These are phyloP conservation scores for Metacarcinus magister DNA, from an alignment of 2,888 invertebrate species.

Conservation along the genomic window DNA sequence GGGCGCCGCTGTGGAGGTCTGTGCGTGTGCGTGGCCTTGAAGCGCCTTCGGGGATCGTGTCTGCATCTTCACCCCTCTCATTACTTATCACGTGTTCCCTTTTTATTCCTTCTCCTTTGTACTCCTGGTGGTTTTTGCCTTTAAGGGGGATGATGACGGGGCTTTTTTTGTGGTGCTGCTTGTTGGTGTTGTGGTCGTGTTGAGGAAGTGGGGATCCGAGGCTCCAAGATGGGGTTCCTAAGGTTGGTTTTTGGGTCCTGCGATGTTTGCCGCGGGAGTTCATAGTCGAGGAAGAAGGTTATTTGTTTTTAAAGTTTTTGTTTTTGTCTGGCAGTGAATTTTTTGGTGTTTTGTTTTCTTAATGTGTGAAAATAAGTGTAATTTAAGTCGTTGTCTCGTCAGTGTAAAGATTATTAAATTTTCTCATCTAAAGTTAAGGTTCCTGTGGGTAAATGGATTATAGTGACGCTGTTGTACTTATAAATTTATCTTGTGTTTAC, in stretches of 20 bases:
- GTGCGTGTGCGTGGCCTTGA: not conserved
- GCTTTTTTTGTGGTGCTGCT: not conserved
- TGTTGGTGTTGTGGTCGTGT: constrained; percentile 27
- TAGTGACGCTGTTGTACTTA: not conserved
- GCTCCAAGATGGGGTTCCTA: not conserved
- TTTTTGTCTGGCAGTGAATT: not conserved
- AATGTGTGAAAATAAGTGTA: constrained; percentile 32
- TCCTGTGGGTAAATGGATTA: not conserved
- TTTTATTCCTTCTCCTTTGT: constrained; percentile 46
- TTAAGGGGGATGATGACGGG: not conserved
- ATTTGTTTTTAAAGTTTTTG: not conserved
- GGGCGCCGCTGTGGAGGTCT: constrained; percentile 6
- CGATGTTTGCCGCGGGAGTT: not conserved
- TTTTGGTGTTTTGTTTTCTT: not conserved
- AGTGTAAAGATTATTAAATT: not conserved
- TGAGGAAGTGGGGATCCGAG: not conserved
- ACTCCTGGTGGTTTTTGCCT: constrained; percentile 36
- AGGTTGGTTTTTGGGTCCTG: not conserved
- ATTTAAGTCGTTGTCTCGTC: not conserved
- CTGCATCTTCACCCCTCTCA: constrained; percentile 6
- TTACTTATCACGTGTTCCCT: constrained; percentile 32
- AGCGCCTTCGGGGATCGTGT: constrained; percentile 15
- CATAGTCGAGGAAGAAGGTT: not conserved
- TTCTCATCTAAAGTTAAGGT: not conserved
- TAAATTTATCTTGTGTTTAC: not conserved